Conservation (phyloP, 2,888 invertebrate genomes). For the Perdita meconis region DNA sequence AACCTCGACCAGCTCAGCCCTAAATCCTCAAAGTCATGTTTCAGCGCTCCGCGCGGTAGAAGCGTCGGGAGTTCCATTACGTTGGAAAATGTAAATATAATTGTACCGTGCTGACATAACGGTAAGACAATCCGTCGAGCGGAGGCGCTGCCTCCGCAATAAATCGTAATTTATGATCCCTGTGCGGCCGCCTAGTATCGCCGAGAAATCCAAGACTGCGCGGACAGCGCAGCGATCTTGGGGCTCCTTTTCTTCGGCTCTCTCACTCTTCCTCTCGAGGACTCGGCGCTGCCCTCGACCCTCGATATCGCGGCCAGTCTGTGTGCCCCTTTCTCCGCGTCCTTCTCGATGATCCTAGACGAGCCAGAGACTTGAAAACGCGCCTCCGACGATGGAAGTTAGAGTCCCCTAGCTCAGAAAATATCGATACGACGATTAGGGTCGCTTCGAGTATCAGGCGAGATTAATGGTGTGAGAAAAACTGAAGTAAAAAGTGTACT, state of each 20-base stretch:
- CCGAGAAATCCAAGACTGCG: conserved; percentile 77
- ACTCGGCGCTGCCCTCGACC: conserved; percentile 49
- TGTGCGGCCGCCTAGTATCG: conserved; percentile 69
- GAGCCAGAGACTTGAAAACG: conserved; percentile 12
- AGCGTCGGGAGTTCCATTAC: conserved; percentile 75
- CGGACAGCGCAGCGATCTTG: conserved; percentile 31
- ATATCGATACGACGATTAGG: too few species aligned
- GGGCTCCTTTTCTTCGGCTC: conserved; percentile 7
- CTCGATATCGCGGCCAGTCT: conserved; percentile 46
- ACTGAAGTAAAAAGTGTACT: too few species aligned
- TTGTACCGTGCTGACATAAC: conserved; percentile 82
- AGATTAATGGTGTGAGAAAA: too few species aligned
- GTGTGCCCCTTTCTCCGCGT: conserved; percentile 46
- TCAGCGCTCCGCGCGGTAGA: conserved; percentile 14
- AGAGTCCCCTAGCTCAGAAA: neutral
- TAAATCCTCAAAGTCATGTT: neutral
- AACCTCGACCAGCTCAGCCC: too few species aligned
- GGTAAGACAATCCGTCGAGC: conserved; percentile 82
- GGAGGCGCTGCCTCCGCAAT: conserved; percentile 81
- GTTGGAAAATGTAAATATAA: conserved; percentile 81
- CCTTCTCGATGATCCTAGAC: conserved; percentile 36
- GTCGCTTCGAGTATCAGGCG: too few species aligned
- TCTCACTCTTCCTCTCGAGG: conserved; percentile 21
- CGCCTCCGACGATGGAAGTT: neutral
- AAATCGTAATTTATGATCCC: conserved; percentile 83